Base-by-base conservation (phyloP, 2,888 invertebrate genomes). In the Nephrotoma guestfalica region DNA sequence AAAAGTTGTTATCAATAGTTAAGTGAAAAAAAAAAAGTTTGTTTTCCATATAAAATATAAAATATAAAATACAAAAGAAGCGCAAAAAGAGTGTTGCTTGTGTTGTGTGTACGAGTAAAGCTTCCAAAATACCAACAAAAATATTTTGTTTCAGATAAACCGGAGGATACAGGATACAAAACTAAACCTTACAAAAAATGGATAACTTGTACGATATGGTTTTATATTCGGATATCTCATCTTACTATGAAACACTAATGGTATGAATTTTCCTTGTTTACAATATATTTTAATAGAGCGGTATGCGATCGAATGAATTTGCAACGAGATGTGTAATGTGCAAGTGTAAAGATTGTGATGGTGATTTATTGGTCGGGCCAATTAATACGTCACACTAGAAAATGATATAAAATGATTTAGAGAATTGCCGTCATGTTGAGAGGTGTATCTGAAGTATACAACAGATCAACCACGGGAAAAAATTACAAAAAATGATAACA, bases 161-260 rank as follows among this genome's bases (percentile, higher is more conserved):
- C 11, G 11, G 6, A 30, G 71, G 71, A 71, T 71, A 30, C 71
- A 30, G 71, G 71, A 71, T 71, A 71, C 71, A 71, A 71, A 71
- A 18, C 18, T 30, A 71, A 71, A 57, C 51, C 51, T 6, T 47
- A 47, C 51, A 51, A 51, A 84, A 51, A 45, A 88, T 87, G 88
- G 88, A 88, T 86, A 88, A 87, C 86, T 40, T 87, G 41, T 94
- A 94, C 93, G 94, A 94, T 89, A 93, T 94, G 90, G 91, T 94
- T 89, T 92, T 94, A 89, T 94, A 93, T 91, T 93, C 94, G 89
- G 94, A 94, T 87, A 93, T 94, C 87, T 92, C 94, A 89, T 93
- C 93, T 89, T 94, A 94, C 91, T 94, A 94, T 90, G 94, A 94
- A 89, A 93, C 93, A 87, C 89, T 89, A 88, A 88, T 93, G 94